Percentiles rank a stretch among this genome's conserved stretches.
Conservation (phyloP, 2,113 vertebrate species). For the Nanorana parkeri region DNA sequence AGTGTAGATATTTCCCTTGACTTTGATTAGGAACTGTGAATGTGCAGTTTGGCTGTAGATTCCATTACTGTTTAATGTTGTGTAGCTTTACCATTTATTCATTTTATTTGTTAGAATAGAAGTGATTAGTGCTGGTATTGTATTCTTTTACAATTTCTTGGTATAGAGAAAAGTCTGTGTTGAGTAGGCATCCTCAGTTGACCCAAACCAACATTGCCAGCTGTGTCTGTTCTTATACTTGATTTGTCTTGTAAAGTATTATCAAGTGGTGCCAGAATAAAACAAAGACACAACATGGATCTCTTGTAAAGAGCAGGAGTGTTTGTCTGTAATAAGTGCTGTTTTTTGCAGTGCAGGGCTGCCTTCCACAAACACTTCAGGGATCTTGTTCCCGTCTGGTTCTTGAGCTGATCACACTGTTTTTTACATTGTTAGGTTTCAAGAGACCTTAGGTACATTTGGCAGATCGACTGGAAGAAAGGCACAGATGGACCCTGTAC, state of each 20-base stretch:
- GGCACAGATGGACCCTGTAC: conserved; percentile 30
- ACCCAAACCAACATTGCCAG: too few relatives aligned
- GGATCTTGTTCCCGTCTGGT: conserved; percentile 36
- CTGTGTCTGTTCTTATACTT: neutral
- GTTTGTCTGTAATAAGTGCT: conserved; percentile 8
- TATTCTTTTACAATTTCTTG: too few relatives aligned
- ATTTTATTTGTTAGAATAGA: too few relatives aligned
- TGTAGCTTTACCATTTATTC: too few relatives aligned
- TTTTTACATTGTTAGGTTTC: conserved; percentile 50
- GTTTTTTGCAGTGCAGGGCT: neutral
- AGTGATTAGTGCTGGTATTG: too few relatives aligned
- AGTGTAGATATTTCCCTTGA: too few relatives aligned
- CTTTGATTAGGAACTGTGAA: too few relatives aligned
- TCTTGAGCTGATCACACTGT: conserved; percentile 22
- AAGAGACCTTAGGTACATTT: conserved; percentile 55
- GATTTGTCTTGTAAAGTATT: neutral
- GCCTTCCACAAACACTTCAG: conserved; percentile 28
- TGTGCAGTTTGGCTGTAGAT: too few relatives aligned
- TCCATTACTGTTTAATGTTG: too few relatives aligned
- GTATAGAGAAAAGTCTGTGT: too few relatives aligned
- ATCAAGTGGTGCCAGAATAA: neutral
- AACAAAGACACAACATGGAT: neutral
- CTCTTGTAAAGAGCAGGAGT: neutral
- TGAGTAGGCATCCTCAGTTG: too few relatives aligned
- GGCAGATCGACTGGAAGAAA: conserved; percentile 41